Conservation (phyloP, 2,113 vertebrate species). For the Prionailurus viverrinus region DNA sequence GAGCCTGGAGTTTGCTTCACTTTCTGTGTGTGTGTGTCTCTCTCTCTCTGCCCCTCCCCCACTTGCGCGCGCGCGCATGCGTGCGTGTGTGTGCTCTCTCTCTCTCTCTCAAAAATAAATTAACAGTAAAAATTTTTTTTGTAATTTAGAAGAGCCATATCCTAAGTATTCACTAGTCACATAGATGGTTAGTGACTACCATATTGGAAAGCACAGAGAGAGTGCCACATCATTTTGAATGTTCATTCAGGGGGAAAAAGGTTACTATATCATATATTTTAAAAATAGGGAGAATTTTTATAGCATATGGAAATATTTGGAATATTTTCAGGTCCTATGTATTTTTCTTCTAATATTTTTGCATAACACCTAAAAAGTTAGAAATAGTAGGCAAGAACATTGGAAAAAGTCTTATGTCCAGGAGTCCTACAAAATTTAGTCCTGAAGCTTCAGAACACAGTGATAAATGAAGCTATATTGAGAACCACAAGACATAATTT, state of each 20-base stretch:
- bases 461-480: neutral
- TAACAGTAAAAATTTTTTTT: too few relatives aligned
- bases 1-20: too few relatives aligned
- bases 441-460: neutral
- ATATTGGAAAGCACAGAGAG: neutral
- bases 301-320: neutral
- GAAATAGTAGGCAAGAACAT: neutral
- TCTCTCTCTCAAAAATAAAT: too few relatives aligned
- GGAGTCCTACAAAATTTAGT: constrained; percentile 27
- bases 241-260: neutral
- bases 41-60: too few relatives aligned
- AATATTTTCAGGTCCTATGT: neutral
- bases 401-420: neutral
- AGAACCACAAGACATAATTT: constrained; percentile 26
- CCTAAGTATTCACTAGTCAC: neutral
- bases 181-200: neutral
- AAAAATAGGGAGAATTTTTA: constrained; percentile 20
- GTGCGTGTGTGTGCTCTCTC: too few relatives aligned
- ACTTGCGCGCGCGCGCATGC: accelerated
- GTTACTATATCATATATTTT: constrained; percentile 6
- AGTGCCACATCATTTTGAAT: neutral
- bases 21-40: too few relatives aligned
- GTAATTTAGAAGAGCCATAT: neutral
- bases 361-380: neutral
- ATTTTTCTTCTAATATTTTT: constrained; percentile 23